phyloP scores from a whole-genome alignment of 2,888 invertebrate genomes.

The Harpalus rufipes region DNA sequence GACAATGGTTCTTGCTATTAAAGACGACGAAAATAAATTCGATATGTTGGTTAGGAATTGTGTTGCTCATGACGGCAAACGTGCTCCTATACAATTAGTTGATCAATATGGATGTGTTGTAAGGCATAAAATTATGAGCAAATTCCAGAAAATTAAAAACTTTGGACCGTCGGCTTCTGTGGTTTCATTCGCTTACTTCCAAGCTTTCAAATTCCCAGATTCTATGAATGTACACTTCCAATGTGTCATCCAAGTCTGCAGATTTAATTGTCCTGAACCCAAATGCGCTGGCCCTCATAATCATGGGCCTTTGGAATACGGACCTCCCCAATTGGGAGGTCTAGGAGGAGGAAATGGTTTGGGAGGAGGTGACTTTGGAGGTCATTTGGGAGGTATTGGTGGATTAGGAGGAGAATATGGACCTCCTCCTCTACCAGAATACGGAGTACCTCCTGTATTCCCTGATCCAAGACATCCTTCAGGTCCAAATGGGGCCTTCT shows the following conservation, averaged over 20 bases:
- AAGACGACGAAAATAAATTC: constrained; percentile 97
- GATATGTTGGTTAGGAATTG: constrained; percentile 97
- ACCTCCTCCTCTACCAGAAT: constrained; percentile 84
- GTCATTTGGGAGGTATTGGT: constrained; percentile 76
- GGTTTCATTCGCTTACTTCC: constrained; percentile 97
- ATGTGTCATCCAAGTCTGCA: constrained; percentile 96
- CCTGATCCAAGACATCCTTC: constrained; percentile 93
- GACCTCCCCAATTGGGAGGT: constrained; percentile 79
- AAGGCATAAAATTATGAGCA: constrained; percentile 95
- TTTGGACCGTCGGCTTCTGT: constrained; percentile 96
- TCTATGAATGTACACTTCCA: constrained; percentile 99
- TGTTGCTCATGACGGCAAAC: constrained; percentile 95
- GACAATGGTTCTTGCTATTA: constrained; percentile 97
- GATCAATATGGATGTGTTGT: constrained; percentile 97
- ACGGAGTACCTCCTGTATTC: constrained; percentile 88
- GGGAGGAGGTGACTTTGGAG: constrained; percentile 73
- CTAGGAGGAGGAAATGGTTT: constrained; percentile 72
- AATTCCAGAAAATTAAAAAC: constrained; percentile 97
- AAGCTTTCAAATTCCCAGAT: constrained; percentile 97
- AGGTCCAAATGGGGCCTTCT: constrained; percentile 89
- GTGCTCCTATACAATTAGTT: constrained; percentile 94
- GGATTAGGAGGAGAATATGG: constrained; percentile 84
- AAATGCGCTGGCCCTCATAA: constrained; percentile 83
- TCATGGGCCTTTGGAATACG: constrained; percentile 80
- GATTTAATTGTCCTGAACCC: constrained; percentile 95